Evolutionary conservation across 2,113 vertebrate species (phyloP).

Genomic region (Apodemus sylvaticus): DNA sequence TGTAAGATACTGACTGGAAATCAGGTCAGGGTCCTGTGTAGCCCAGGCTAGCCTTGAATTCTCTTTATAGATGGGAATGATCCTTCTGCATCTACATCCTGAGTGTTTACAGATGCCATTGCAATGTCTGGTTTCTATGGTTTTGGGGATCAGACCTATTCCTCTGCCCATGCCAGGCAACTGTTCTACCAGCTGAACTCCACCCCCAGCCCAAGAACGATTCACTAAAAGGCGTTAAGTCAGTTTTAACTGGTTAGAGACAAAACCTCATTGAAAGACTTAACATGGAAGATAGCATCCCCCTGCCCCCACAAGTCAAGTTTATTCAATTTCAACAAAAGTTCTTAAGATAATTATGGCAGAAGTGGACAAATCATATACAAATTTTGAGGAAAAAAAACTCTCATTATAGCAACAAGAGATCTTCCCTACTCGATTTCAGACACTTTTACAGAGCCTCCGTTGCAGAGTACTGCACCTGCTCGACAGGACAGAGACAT

Average conservation of each 20-base stretch:
- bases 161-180: neutral
- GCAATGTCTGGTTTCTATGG: neutral
- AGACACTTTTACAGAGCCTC: neutral
- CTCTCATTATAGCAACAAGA: neutral
- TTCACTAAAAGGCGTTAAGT: conserved; percentile 16
- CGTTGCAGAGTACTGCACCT: neutral
- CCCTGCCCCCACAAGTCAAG: neutral
- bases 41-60: neutral
- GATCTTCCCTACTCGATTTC: neutral
- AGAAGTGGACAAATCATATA: neutral
- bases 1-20: neutral
- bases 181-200: neutral
- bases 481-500: neutral
- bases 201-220: neutral
- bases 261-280: neutral
- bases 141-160: neutral
- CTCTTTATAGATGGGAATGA: neutral
- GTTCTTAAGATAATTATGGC: neutral
- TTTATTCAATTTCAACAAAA: conserved; percentile 17
- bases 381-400: neutral
- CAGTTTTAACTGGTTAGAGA: neutral
- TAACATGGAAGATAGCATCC: neutral
- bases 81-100: neutral
- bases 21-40: neutral
- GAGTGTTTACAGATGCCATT: neutral